phyloP scores from a whole-genome alignment of 2,888 invertebrate genomes.

The Prostheceraeus crozeri region DNA sequence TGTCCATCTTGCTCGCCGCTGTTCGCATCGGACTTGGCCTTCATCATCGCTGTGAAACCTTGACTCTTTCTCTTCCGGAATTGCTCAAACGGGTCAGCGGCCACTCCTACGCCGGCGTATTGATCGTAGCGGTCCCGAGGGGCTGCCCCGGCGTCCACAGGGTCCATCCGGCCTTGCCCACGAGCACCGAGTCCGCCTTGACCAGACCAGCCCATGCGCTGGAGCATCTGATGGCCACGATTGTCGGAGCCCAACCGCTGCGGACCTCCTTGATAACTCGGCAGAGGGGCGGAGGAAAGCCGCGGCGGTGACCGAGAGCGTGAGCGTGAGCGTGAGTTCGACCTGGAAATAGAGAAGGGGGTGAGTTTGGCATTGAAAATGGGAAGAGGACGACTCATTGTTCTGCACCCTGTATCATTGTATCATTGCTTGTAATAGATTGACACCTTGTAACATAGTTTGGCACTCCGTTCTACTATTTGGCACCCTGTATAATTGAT shows the following conservation, averaged over 20 bases:
- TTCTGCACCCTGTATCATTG: too few species aligned
- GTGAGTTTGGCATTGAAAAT: neutral
- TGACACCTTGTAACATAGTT: too few species aligned
- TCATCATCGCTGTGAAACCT: slow-evolving; percentile 54
- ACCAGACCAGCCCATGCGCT: slow-evolving; percentile 97
- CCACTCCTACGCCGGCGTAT: slow-evolving; percentile 88
- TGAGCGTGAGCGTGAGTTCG: slow-evolving; percentile 22
- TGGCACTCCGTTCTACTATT: too few species aligned
- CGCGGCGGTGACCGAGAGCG: slow-evolving; percentile 5
- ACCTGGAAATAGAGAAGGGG: neutral
- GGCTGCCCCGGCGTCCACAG: slow-evolving; percentile 81
- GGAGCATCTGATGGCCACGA: slow-evolving; percentile 90
- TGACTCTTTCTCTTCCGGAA: slow-evolving; percentile 68
- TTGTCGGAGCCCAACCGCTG: slow-evolving; percentile 68
- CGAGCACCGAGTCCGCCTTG: slow-evolving; percentile 85
- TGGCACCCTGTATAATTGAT: too few species aligned
- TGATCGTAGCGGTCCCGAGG: slow-evolving; percentile 77
- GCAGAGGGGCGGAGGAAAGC: neutral
- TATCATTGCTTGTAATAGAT: too few species aligned
- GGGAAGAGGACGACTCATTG: too few species aligned
- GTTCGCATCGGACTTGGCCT: too few species aligned
- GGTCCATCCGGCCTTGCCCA: slow-evolving; percentile 89
- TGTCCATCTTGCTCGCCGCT: too few species aligned
- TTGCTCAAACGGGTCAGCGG: slow-evolving; percentile 91
- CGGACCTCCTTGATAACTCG: neutral